Conservation (phyloP, 2,797 vertebrate genomes). For the Knipowitschia caucasica region DNA sequence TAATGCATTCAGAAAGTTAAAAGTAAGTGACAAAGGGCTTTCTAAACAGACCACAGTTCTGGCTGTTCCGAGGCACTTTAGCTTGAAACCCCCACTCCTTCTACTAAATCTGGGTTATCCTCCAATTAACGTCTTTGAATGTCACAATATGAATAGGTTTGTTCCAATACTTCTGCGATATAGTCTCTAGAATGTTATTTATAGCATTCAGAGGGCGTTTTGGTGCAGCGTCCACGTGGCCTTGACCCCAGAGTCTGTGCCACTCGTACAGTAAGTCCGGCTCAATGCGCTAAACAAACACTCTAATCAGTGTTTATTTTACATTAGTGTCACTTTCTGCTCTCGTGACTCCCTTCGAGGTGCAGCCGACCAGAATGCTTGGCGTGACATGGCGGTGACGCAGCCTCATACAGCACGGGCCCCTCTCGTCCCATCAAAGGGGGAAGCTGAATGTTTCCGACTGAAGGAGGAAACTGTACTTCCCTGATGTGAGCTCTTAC, state of each 20-base stretch:
- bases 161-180: too few species aligned
- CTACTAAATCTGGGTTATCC: not conserved
- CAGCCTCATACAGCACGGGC: slow-evolving; percentile 18
- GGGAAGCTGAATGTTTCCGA: slow-evolving; percentile 13
- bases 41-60: too few species aligned
- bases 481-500: slow-evolving; percentile 23
- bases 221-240: not conserved
- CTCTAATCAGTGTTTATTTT: slow-evolving; percentile 70
- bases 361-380: slow-evolving; percentile 51
- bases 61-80: too few species aligned
- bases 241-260: slow-evolving; percentile 6
- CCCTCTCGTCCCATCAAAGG: slow-evolving; percentile 17
- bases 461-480: slow-evolving; percentile 4
- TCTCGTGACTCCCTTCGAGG: slow-evolving; percentile 38
- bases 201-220: not conserved
- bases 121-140: not conserved
- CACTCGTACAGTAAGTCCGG: slow-evolving; percentile 34
- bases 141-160: too few species aligned
- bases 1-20: too few species aligned
- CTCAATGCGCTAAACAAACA: slow-evolving; percentile 55
- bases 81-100: not conserved
- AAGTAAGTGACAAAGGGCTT: too few species aligned
- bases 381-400: slow-evolving; percentile 21
- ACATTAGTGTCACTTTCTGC: slow-evolving; percentile 74
- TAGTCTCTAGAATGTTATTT: not conserved